These are phyloP conservation scores for Pelecanus crispus DNA, from an alignment of 2,113 vertebrate genomes.

Conservation along the genomic window DNA sequence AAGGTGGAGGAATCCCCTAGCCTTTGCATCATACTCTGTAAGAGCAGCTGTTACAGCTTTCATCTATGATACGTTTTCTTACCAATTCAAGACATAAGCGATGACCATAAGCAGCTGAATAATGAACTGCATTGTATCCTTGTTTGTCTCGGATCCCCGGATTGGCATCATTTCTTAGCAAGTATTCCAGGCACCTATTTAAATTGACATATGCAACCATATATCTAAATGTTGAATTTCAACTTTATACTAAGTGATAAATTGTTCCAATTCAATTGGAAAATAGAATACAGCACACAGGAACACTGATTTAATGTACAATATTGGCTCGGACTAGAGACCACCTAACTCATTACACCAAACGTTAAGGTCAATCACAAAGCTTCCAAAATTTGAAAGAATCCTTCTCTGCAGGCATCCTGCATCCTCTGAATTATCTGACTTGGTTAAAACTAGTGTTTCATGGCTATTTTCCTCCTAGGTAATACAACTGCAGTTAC, in stretches of 20 bases:
- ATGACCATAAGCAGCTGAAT: conserved; percentile 80
- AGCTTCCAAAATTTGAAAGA: neutral
- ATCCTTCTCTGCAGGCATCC: neutral
- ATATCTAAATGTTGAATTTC: conserved; percentile 15
- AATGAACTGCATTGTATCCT: conserved; percentile 97
- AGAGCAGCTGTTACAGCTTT: neutral
- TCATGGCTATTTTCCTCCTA: neutral
- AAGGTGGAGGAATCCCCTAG: neutral
- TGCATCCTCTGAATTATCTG: neutral
- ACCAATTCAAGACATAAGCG: conserved; percentile 82
- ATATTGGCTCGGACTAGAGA: neutral
- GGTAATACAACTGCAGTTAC: neutral
- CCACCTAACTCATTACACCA: neutral
- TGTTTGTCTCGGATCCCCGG: conserved; percentile 96
- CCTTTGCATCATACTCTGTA: neutral
- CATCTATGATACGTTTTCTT: neutral
- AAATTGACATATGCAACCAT: conserved; percentile 46
- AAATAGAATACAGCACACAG: conserved; percentile 4
- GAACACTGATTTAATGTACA: neutral
- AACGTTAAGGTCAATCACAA: neutral
- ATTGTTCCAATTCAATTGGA: neutral
- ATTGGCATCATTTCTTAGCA: conserved; percentile 96
- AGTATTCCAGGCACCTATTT: conserved; percentile 96
- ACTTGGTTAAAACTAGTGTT: neutral
- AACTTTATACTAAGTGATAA: conserved; percentile 4